A percentile compares a stretch with the other conserved stretches of the same genome.
These are phyloP conservation scores for Cossypha heuglini DNA, from an alignment of 2,797 vertebrate genomes.

Conservation along the genomic window DNA sequence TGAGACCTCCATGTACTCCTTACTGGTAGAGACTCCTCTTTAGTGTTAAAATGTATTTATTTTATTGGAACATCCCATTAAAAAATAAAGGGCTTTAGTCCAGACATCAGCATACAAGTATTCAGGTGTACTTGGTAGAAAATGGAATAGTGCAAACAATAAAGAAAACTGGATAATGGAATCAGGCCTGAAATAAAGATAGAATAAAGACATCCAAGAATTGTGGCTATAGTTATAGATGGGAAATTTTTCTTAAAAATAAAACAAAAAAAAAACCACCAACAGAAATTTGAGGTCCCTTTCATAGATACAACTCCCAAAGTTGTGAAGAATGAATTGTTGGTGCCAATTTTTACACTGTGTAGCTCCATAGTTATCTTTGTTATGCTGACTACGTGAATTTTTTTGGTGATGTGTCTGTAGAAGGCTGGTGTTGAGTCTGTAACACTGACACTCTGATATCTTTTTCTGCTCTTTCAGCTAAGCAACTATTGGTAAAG, in stretches of 20 bases:
- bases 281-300: not conserved
- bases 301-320: not conserved
- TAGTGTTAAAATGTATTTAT: not conserved
- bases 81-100: not conserved
- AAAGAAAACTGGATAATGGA: not conserved
- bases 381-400: not conserved
- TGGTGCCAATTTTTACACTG: not conserved
- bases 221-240: not conserved
- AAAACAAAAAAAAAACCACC: not conserved
- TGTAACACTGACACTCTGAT: conserved; percentile 5
- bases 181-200: not conserved
- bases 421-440: conserved; percentile 29
- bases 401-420: conserved; percentile 27
- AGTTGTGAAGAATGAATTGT: not conserved
- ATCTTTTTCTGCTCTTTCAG: conserved; percentile 11
- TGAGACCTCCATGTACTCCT: not conserved
- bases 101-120: not conserved
- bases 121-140: not conserved
- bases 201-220: not conserved
- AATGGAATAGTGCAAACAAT: not conserved
- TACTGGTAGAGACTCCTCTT: not conserved
- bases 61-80: not conserved
- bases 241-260: not conserved
- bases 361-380: conserved; percentile 8
- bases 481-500: conserved; percentile 33